Percentiles rank a stretch among this genome's conserved stretches.
These are phyloP conservation scores for Cynoglossus semilaevis DNA, from an alignment of 2,113 vertebrate genomes.

Conservation along the genomic window DNA sequence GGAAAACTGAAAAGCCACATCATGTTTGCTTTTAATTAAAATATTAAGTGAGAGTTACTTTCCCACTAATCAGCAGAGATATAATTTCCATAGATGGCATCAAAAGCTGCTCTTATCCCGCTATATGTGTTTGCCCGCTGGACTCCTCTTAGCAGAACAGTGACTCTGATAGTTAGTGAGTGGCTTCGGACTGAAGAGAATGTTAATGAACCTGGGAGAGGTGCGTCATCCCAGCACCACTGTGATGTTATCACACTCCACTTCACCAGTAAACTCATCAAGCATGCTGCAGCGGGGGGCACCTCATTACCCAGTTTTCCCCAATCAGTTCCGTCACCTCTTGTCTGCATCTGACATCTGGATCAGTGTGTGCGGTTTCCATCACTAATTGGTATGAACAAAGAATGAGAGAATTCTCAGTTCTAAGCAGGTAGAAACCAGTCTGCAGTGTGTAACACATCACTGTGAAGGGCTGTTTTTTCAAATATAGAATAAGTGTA, in stretches of 20 bases:
- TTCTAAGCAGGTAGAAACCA: neutral
- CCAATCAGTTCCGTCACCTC: slow-evolving; percentile 5
- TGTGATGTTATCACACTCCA: slow-evolving; percentile 43
- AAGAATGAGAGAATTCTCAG: neutral
- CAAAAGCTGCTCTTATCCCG: too few relatives aligned
- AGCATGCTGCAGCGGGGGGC: slow-evolving; percentile 1
- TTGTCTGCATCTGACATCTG: slow-evolving; percentile 1
- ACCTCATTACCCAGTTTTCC: slow-evolving; percentile 20
- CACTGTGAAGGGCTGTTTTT: too few relatives aligned
- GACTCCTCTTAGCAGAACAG: slow-evolving; percentile 6
- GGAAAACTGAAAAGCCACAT: too few relatives aligned
- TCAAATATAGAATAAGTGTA: too few relatives aligned
- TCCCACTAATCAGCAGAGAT: too few relatives aligned
- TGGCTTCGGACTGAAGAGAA: slow-evolving; percentile 35
- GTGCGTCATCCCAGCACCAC: slow-evolving; percentile 48
- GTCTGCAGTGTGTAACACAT: neutral
- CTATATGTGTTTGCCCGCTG: too few relatives aligned
- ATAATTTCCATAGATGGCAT: too few relatives aligned
- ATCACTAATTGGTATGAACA: slow-evolving; percentile 13
- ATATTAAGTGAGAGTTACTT: too few relatives aligned
- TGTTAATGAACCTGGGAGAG: slow-evolving; percentile 49
- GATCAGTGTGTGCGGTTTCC: slow-evolving; percentile 14
- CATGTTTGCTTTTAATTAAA: too few relatives aligned
- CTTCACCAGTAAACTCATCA: slow-evolving; percentile 1
- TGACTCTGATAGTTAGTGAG: slow-evolving; percentile 15